Percentiles rank a stretch among this genome's conserved stretches.
These are phyloP conservation scores for Oncopodura yosiiana DNA, from an alignment of 1,140 invertebrate genomes.

Conservation along the genomic window DNA sequence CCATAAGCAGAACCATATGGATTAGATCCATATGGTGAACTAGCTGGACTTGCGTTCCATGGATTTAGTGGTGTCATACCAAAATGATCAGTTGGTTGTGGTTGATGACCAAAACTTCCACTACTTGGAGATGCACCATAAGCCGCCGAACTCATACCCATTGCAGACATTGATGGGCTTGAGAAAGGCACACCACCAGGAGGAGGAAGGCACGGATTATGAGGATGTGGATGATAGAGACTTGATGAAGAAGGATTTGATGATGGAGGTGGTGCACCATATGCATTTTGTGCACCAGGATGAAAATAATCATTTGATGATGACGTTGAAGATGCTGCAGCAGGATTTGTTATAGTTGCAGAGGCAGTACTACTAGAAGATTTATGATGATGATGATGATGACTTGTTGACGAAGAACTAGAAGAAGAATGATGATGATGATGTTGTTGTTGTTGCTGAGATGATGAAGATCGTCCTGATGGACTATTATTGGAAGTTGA, in stretches of 20 bases:
- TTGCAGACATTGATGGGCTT: conserved; percentile 28
- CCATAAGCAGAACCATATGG: conserved; percentile 20
- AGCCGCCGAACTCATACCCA: background rate
- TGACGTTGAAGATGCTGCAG: conserved; percentile 7
- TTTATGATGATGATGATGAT: conserved; percentile 38
- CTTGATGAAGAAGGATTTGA: conserved; percentile 16
- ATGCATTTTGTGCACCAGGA: conserved; percentile 2
- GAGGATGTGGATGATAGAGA: conserved; percentile 37
- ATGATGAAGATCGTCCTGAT: conserved; percentile 29
- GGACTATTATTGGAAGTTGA: conserved; percentile 34
- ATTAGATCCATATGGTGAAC: conserved; percentile 6
- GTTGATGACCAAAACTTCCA: background rate
- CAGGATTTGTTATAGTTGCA: background rate
- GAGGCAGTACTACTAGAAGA: conserved; percentile 36
- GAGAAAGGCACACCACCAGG: conserved; percentile 35
- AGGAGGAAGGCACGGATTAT: conserved; percentile 36
- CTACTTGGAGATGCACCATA: background rate
- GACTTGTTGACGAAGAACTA: conserved; percentile 5
- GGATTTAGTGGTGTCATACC: conserved; percentile 26
- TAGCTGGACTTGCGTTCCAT: conserved; percentile 17
- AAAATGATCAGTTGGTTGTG: conserved; percentile 14
- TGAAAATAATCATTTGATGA: conserved; percentile 10
- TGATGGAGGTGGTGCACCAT: background rate
- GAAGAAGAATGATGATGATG: conserved; percentile 4
- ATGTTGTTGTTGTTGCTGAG: conserved; percentile 20